Percentiles rank a stretch among this genome's conserved stretches.
Conservation (phyloP, 2,113 vertebrate genomes). For the Microcebus lehilahytsara region DNA sequence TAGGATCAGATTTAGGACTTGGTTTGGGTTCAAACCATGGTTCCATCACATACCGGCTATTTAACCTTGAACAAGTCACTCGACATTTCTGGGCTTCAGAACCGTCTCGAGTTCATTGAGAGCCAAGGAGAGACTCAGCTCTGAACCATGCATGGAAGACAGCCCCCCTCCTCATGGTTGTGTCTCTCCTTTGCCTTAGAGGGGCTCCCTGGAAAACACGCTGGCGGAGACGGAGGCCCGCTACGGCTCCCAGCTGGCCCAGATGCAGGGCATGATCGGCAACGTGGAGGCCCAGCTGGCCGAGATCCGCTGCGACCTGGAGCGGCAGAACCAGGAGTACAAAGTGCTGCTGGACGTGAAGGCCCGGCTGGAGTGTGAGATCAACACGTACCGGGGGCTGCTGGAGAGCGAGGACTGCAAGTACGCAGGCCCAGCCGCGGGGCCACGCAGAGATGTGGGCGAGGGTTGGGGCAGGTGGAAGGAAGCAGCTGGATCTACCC, state of each 20-base stretch:
- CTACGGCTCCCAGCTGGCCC: conserved; percentile 82
- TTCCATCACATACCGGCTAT: background rate
- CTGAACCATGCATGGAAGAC: background rate
- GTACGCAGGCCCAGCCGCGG: background rate
- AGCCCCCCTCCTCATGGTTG: background rate
- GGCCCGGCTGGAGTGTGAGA: conserved; percentile 76
- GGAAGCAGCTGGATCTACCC: background rate
- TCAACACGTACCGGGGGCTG: conserved; percentile 72
- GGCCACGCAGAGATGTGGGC: accelerated
- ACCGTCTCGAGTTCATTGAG: background rate
- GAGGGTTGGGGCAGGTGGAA: background rate
- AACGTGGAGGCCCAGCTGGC: conserved; percentile 81
- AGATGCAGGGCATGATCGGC: conserved; percentile 84
- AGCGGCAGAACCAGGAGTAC: conserved; percentile 86
- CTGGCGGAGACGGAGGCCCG: conserved; percentile 85
- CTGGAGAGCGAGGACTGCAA: conserved; percentile 78
- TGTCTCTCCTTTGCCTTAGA: conserved; percentile 79
- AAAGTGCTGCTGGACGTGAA: conserved; percentile 76
- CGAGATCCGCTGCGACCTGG: conserved; percentile 80
- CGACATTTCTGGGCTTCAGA: background rate
- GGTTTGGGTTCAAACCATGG: background rate
- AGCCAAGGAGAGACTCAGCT: background rate
- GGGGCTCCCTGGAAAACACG: conserved; percentile 86
- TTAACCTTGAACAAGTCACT: background rate
- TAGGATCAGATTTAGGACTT: background rate